phyloP scores from a whole-genome alignment of 2,797 vertebrate species.

The Heliangelus exortis region DNA sequence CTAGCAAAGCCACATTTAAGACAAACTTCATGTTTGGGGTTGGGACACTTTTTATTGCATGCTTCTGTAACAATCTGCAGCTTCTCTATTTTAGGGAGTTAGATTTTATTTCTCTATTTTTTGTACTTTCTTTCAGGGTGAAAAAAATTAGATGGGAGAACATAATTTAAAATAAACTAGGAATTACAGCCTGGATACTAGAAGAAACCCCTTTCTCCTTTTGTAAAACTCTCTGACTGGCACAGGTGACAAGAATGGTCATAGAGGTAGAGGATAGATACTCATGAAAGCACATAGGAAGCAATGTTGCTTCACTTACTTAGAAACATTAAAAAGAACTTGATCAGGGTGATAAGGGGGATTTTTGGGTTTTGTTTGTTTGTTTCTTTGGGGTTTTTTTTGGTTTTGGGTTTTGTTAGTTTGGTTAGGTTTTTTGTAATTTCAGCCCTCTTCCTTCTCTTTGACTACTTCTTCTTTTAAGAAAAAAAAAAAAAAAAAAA shows the following conservation, averaged over 20 bases:
- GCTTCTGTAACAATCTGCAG: background rate
- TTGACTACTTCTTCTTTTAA: background rate
- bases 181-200: background rate
- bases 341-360: fast-evolving
- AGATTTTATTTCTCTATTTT: background rate
- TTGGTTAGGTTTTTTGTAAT: background rate
- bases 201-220: background rate
- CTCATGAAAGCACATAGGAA: background rate
- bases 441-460: background rate
- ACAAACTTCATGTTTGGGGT: background rate
- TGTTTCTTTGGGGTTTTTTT: background rate
- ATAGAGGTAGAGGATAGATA: background rate
- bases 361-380: background rate
- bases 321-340: background rate
- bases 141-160: background rate
- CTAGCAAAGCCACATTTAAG: background rate
- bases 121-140: background rate
- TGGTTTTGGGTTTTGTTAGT: background rate
- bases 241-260: background rate
- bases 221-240: background rate
- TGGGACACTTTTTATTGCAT: background rate
- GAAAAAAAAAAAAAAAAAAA: too few species aligned
- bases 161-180: background rate
- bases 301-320: background rate
- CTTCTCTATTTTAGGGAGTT: background rate